A percentile compares a stretch with the other conserved stretches of the same genome.
Conservation (phyloP, 2,888 invertebrate species). For the Xylocampa areola region DNA sequence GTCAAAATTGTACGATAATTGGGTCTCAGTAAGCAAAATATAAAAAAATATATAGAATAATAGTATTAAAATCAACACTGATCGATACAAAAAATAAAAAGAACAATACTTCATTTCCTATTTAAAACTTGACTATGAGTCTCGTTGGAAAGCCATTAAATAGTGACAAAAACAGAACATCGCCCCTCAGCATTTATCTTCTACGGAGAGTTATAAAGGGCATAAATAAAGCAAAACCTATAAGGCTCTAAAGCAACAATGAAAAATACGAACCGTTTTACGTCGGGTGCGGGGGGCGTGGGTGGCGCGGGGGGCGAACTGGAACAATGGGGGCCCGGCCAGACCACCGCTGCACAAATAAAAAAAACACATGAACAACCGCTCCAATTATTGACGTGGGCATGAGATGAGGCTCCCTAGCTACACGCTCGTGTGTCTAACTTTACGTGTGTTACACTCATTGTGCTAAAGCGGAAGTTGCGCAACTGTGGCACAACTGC, state of each 20-base stretch:
- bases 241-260: slow-evolving; percentile 89
- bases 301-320: slow-evolving; percentile 69
- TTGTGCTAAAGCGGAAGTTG: slow-evolving; percentile 52
- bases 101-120: slow-evolving; percentile 13
- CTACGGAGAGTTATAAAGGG: slow-evolving; percentile 84
- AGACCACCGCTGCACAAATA: slow-evolving; percentile 84
- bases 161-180: slow-evolving; percentile 82
- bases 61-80: too few species aligned
- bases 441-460: slow-evolving; percentile 60
- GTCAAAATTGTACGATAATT: too few species aligned
- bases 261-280: slow-evolving; percentile 90
- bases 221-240: slow-evolving; percentile 89
- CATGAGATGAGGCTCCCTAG: slow-evolving; percentile 78
- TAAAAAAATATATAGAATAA: too few species aligned
- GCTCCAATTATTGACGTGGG: slow-evolving; percentile 88
- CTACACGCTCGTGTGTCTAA: slow-evolving; percentile 65
- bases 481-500: slow-evolving; percentile 34
- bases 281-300: slow-evolving; percentile 72
- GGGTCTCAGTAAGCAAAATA: too few species aligned
- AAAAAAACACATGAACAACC: slow-evolving; percentile 86
- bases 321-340: slow-evolving; percentile 83
- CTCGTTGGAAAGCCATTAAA: slow-evolving; percentile 69
- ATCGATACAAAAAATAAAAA: not conserved
- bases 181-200: slow-evolving; percentile 83
- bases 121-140: slow-evolving; percentile 21